Conservation (phyloP, 2,797 vertebrate species). For the Eremophila alpestris region DNA sequence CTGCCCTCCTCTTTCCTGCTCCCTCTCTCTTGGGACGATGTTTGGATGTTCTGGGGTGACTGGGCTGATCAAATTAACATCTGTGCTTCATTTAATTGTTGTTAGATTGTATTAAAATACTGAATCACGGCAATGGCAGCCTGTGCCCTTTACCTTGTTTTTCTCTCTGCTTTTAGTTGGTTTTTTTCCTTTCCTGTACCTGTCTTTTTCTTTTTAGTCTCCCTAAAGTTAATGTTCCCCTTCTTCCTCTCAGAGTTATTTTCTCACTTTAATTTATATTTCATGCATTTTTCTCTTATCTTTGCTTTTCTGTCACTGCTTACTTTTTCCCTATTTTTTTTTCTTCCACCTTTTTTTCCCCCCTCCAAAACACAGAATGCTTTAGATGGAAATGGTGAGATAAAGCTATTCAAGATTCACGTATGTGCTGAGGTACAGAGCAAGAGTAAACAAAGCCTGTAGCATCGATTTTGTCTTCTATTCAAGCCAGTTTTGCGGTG, state of each 20-base stretch:
- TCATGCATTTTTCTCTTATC: not conserved
- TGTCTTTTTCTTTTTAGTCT: not conserved
- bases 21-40: not conserved
- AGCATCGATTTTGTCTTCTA: constrained; percentile 37
- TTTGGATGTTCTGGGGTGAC: not conserved
- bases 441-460: not conserved
- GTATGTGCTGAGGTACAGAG: not conserved
- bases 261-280: not conserved
- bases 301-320: not conserved
- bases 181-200: not conserved
- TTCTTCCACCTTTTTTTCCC: not conserved
- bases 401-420: not conserved
- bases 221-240: not conserved
- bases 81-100: not conserved
- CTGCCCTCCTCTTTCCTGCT: not conserved
- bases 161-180: not conserved
- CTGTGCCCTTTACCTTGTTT: not conserved
- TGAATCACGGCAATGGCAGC: not conserved
- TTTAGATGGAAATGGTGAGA: not conserved
- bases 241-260: not conserved
- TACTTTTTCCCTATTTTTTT: not conserved
- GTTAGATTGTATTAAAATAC: not conserved
- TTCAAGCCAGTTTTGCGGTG: constrained; percentile 22
- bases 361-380: not conserved
- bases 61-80: not conserved